phyloP scores from a whole-genome alignment of 2,113 vertebrate genomes.

The Gallinago media region DNA sequence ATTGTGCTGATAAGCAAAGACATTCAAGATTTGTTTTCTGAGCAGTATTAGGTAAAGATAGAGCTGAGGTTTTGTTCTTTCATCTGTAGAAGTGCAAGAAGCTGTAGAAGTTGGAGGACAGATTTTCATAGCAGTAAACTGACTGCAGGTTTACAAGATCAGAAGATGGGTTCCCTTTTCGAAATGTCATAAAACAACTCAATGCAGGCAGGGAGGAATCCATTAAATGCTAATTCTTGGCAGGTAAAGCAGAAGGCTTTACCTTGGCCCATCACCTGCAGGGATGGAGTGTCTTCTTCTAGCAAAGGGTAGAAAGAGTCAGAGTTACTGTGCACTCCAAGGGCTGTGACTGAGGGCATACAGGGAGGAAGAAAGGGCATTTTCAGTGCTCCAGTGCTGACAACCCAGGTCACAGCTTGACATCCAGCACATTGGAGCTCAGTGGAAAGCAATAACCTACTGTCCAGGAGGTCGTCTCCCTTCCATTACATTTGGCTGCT shows the following conservation, averaged over 20 bases:
- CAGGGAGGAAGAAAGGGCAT: background rate
- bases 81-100: background rate
- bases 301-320: background rate
- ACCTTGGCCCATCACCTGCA: background rate
- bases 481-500: background rate
- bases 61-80: background rate
- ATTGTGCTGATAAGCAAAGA: background rate
- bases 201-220: background rate
- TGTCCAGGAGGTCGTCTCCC: background rate
- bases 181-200: background rate
- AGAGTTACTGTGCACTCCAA: background rate
- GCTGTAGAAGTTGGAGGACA: background rate
- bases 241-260: background rate
- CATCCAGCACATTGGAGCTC: background rate
- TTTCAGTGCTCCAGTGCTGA: background rate
- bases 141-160: background rate
- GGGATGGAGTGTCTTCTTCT: background rate
- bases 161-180: background rate
- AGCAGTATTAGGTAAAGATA: background rate
- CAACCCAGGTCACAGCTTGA: background rate
- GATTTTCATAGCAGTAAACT: background rate
- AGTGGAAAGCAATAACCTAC: background rate
- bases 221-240: background rate
- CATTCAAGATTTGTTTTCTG: background rate
- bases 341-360: background rate